Base-by-base conservation (phyloP, 2,888 invertebrate species). In the Heliconius hortense region DNA sequence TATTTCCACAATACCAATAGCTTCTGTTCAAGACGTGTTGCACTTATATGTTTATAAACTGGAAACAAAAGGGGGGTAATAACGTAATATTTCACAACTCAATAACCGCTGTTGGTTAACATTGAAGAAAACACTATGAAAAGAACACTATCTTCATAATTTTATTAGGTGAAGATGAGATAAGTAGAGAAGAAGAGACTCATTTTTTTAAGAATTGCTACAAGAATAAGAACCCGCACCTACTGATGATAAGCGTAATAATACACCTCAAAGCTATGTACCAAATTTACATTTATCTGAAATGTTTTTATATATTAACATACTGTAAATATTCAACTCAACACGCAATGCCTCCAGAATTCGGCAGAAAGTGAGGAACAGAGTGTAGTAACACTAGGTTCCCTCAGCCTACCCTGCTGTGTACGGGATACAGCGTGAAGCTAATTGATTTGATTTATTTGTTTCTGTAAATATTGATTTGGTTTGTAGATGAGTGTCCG, bases 401-500 rank as follows among this genome's bases (percentile, higher is more conserved):
- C 31, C 31, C 31, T 31, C 31, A 8, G 8, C 31, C 31, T 28
- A 28, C 28, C 28, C 31, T 31, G 31, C 31, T 31, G 31, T 31
- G 31, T 31, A 8, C 31, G 8, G 31, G 8, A 31, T 31, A 28
- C 31, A 31, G 31, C 31, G 31, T 31, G 31, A 31, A 31, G 31
- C 31, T 31, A 0, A 4, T 31, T 0, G 7, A 31, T 31, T 31
- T 31, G 31, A 31, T 31, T 31, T 31, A 31, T 31, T 31, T 31
- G 8, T 31, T 8, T 31, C n/a, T 18, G 5, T 10, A 26, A 18
- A 31, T 15, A 56, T 10, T 24, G 0, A 43, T 56, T 69, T 24
- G 26, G 11, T n/a, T 69, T 69, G 39, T 82, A 90, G 92, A 86
- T 28, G 77, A 79, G 78, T 93, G 93, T 79, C 75, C 83, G 8